Percentiles rank a stretch among this genome's conserved stretches.
These are phyloP conservation scores for Macroramphosus scolopax DNA, from an alignment of 2,797 vertebrate genomes.

Conservation along the genomic window DNA sequence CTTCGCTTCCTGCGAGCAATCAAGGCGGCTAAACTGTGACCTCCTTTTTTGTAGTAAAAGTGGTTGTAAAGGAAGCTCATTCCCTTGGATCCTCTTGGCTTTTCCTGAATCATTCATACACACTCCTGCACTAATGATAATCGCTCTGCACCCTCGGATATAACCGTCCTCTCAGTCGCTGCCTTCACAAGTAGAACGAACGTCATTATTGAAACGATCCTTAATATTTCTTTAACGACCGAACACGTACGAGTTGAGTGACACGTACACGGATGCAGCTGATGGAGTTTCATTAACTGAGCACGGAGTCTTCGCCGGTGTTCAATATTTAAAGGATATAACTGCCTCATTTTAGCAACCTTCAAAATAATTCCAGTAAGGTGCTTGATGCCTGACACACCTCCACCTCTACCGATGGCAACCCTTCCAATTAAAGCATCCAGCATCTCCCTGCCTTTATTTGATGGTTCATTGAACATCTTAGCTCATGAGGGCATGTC, in stretches of 20 bases:
- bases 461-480: constrained; percentile 62
- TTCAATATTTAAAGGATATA: neutral
- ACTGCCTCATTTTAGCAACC: neutral
- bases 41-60: constrained; percentile 53
- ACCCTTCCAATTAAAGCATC: constrained; percentile 17
- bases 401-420: too few species aligned
- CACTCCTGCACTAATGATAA: constrained; percentile 51
- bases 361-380: constrained; percentile 9
- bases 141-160: constrained; percentile 25
- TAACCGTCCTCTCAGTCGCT: constrained; percentile 26
- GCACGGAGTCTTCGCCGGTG: too few species aligned
- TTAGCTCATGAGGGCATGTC: constrained; percentile 27
- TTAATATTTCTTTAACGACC: constrained; percentile 34
- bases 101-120: constrained; percentile 65
- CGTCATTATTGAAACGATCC: constrained; percentile 48
- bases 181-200: constrained; percentile 25
- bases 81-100: too few species aligned
- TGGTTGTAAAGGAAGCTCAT: constrained; percentile 30
- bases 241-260: too few species aligned
- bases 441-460: constrained; percentile 34
- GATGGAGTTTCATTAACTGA: too few species aligned
- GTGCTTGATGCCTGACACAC: constrained; percentile 20
- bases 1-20: constrained; percentile 23
- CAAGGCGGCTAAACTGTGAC: constrained; percentile 47
- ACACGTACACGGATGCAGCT: too few species aligned